Percentiles rank a stretch among this genome's conserved stretches.
Conservation (phyloP, 2,797 vertebrate species). For the Gephyroberyx darwinii region DNA sequence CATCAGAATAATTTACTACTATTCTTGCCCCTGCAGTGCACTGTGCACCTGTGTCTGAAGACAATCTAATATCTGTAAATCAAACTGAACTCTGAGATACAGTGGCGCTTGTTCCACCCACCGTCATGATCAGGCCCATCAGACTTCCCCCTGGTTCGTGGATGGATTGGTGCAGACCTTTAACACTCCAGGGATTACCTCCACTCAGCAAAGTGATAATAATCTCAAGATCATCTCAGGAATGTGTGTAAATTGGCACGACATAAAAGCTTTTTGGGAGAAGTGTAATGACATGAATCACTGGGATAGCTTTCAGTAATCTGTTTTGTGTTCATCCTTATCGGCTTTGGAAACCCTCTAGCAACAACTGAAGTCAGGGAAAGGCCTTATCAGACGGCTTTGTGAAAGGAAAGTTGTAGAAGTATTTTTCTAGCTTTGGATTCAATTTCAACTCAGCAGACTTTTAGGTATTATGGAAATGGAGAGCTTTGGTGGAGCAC, state of each 20-base stretch:
- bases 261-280: slow-evolving; percentile 59
- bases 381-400: slow-evolving; percentile 40
- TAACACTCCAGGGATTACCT: slow-evolving; percentile 61
- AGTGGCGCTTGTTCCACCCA: neutral
- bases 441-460: slow-evolving; percentile 40
- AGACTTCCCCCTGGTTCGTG: slow-evolving; percentile 33
- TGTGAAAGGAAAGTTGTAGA: slow-evolving; percentile 31
- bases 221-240: slow-evolving; percentile 65
- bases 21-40: neutral
- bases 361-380: slow-evolving; percentile 21
- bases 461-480: slow-evolving; percentile 40
- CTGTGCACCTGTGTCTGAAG: neutral
- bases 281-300: slow-evolving; percentile 62
- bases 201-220: slow-evolving; percentile 67
- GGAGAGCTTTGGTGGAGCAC: slow-evolving; percentile 24
- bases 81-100: too few relatives aligned
- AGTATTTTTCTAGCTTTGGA: slow-evolving; percentile 21
- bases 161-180: slow-evolving; percentile 39
- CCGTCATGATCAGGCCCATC: slow-evolving; percentile 16
- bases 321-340: slow-evolving; percentile 56
- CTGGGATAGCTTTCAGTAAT: slow-evolving; percentile 52
- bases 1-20: neutral
- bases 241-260: slow-evolving; percentile 69
- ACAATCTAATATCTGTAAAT: neutral
- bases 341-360: slow-evolving; percentile 44